Evolutionary conservation across 2,888 invertebrate species (phyloP).

Genomic region (Aricia artaxerxes): DNA sequence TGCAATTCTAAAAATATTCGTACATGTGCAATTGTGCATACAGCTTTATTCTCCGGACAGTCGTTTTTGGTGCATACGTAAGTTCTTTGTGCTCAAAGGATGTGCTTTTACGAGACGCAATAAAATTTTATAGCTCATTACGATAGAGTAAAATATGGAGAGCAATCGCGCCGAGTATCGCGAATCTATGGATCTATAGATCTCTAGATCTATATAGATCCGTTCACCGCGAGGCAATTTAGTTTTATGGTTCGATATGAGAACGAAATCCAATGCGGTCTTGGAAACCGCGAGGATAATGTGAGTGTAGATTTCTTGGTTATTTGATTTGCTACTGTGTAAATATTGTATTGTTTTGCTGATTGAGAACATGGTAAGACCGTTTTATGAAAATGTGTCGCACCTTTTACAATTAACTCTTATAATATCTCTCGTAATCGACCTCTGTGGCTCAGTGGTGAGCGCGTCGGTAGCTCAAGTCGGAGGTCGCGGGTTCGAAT

Average conservation of each 20-base stretch:
- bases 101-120: conserved; percentile 60
- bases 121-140: conserved; percentile 72
- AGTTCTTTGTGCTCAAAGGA: conserved; percentile 53
- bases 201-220: conserved; percentile 11
- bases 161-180: conserved; percentile 53
- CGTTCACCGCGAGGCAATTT: conserved; percentile 35
- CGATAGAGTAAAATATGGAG: conserved; percentile 65
- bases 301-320: conserved; percentile 8
- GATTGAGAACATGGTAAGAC: neutral
- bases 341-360: neutral
- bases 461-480: no score
- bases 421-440: no score
- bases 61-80: conserved; percentile 36
- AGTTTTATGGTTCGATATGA: conserved; percentile 39
- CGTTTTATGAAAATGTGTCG: no score
- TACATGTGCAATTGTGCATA: neutral
- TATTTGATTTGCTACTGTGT: conserved; percentile 9
- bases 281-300: conserved; percentile 50
- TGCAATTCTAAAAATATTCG: neutral
- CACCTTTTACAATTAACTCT: no score
- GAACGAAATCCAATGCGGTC: conserved; percentile 59
- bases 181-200: conserved; percentile 7
- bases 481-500: no score
- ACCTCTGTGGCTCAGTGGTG: no score
- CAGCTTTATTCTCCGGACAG: neutral